phyloP scores from a whole-genome alignment of 2,797 vertebrate genomes.

The Cygnus olor region DNA sequence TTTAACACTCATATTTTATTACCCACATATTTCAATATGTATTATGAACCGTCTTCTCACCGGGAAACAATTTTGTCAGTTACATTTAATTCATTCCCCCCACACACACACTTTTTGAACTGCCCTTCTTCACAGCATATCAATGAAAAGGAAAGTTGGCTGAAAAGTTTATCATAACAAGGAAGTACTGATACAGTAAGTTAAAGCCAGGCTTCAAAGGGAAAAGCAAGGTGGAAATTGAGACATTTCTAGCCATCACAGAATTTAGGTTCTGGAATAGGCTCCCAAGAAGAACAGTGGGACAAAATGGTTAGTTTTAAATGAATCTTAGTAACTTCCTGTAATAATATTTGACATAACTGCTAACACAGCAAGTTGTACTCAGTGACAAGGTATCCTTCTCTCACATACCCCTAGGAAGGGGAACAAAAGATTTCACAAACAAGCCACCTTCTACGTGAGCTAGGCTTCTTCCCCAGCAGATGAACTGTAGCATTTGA shows the following conservation, averaged over 20 bases:
- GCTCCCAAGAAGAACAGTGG: neutral
- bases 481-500: neutral
- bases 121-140: neutral
- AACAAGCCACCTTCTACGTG: neutral
- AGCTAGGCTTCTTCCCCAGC: neutral
- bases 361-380: no score
- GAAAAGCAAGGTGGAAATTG: neutral
- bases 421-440: neutral
- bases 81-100: neutral
- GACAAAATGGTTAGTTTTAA: neutral
- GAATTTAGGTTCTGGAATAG: neutral
- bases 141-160: neutral
- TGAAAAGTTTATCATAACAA: conserved; percentile 30
- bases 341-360: neutral
- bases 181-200: neutral
- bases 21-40: neutral
- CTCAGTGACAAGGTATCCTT: neutral
- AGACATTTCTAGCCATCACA: neutral
- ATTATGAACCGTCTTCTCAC: neutral
- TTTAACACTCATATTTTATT: neutral
- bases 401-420: no score
- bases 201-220: conserved; percentile 36
- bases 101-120: neutral
- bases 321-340: neutral
- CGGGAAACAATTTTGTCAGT: neutral